phyloP scores from a whole-genome alignment of 2,888 invertebrate species.

The Gisinianus flammeolus region DNA sequence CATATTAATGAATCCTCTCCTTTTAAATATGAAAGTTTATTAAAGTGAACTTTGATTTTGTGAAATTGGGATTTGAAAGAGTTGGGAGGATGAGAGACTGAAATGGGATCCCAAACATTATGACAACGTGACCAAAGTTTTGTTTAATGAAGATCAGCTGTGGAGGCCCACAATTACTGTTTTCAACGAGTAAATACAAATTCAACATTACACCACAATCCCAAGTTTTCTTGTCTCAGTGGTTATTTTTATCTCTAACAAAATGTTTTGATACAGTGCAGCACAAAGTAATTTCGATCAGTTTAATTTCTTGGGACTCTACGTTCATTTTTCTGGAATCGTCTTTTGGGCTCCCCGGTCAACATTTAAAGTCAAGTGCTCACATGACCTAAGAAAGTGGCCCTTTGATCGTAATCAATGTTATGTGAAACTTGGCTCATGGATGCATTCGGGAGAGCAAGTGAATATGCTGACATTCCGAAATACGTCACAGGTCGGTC shows the following conservation, averaged over 20 bases:
- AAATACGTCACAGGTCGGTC: neutral
- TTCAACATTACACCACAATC: neutral
- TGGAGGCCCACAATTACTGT: constrained; percentile 13
- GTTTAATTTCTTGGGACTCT: neutral
- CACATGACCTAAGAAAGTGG: constrained; percentile 18
- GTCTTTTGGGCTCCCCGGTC: neutral
- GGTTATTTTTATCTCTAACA: neutral
- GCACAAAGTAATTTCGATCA: neutral
- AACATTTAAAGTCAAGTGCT: constrained; percentile 3
- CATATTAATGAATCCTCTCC: too few relatives aligned
- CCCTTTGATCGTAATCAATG: constrained; percentile 21
- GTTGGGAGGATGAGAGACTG: neutral
- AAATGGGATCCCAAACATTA: neutral
- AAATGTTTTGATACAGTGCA: constrained; percentile 18
- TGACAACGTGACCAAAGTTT: neutral
- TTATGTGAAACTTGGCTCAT: constrained; percentile 10
- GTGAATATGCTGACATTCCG: neutral
- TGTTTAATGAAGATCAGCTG: neutral
- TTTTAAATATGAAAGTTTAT: neutral
- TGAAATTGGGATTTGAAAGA: neutral
- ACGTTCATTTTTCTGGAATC: neutral
- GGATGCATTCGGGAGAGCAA: neutral
- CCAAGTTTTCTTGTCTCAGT: neutral
- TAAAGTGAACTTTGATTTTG: neutral
- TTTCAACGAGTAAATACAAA: constrained; percentile 8